Evolutionary conservation across 2,888 invertebrate species (phyloP), one percentile per base, ranked within the genome.

Genomic region (Leptinotarsa tumamoca): DNA sequence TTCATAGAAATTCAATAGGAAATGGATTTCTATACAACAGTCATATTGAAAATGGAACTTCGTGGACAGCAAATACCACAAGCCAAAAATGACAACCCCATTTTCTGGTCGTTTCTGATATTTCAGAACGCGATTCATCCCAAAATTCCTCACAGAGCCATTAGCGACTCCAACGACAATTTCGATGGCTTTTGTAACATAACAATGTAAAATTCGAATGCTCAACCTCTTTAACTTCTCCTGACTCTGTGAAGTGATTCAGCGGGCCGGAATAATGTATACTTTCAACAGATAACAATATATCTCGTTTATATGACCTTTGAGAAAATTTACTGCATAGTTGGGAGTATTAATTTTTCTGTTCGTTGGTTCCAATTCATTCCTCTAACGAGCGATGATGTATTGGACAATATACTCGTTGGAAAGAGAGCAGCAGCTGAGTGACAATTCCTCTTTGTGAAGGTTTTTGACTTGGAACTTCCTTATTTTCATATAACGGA

Each of bases 301-400:
- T 67, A 70, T 70, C 67, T 70, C 74, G 70, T 72, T 72, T 72
- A 74, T 67, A 73, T 69, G 69, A 69, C 66, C 73, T 73, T 69
- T 70, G 69, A 69, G 43, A 61, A 43, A 73, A 70, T 49, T 74
- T 70, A 49, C 54, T 67, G 70, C 70, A 54, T 69, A 56, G 67
- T 56, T 66, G 73, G 69, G 66, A 63, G 69, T 73, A 74, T 68
- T 73, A 69, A 74, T 74, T 74, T 74, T 74, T 74, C 74, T 56
- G 70, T 70, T 74, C 67, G 70, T 50, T 74, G 70, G 21, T 33
- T 71, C 58, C 74, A 70, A 73, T 74, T 74, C 69, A 74, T 54
- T 74, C 56, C 18, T 33, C 63, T 63, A 33, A 63, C 33, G 33
- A 33, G 33, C 17, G 33, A 63, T 63, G 17, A 63, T 63, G 17